Percentiles rank a stretch among this genome's conserved stretches.
Conservation (phyloP, 2,113 vertebrate genomes). For the Lepus timidus region DNA sequence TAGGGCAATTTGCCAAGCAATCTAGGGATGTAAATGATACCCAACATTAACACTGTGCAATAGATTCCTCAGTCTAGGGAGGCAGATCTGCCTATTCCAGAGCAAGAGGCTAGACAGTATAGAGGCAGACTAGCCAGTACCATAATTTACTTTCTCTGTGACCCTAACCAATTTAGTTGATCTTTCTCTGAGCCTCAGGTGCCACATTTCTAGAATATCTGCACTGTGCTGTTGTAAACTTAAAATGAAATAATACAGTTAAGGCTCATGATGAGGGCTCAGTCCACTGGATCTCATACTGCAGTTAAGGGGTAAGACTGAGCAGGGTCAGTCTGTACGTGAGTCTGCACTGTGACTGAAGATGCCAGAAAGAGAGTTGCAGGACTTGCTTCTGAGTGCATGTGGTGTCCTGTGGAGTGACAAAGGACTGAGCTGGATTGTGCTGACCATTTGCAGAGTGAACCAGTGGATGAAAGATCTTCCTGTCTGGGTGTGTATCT, state of each 20-base stretch:
- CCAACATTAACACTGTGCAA: neutral
- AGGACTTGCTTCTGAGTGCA: neutral
- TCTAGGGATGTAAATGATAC: no score
- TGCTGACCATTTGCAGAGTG: neutral
- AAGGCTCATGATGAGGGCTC: neutral
- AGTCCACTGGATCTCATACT: neutral
- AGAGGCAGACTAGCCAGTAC: neutral
- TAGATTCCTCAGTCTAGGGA: neutral
- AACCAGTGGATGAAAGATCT: no score
- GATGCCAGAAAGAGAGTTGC: neutral
- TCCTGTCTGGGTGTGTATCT: no score
- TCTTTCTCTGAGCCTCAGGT: neutral
- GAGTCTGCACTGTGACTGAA: neutral
- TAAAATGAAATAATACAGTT: neutral
- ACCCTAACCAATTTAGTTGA: neutral
- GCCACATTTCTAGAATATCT: neutral
- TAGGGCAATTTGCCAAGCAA: no score
- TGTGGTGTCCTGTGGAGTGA: neutral
- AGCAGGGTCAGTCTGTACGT: neutral
- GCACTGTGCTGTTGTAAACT: neutral
- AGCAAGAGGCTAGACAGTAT: neutral
- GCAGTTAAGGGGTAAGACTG: neutral
- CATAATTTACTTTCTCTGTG: neutral
- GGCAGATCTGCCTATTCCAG: neutral
- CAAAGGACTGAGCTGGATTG: neutral